Percentiles rank a stretch among this genome's conserved stretches.
Evolutionary conservation across 2,888 invertebrate genomes (phyloP).

Genomic region (Mythimna ferrago): DNA sequence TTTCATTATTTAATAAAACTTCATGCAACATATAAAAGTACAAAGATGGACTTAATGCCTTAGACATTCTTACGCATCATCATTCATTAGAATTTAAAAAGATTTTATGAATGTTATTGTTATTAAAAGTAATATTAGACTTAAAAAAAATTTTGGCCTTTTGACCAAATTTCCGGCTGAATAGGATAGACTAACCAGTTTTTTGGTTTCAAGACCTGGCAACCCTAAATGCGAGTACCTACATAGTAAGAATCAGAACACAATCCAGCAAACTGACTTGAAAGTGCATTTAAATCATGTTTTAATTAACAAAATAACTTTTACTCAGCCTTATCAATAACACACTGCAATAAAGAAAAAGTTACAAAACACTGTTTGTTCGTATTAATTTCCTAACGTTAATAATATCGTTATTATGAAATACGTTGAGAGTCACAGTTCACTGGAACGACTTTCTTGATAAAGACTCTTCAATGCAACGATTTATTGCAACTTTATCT

Average conservation of each 20-base stretch:
- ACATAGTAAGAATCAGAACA: not conserved
- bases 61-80: too few relatives aligned
- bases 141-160: too few relatives aligned
- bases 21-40: too few relatives aligned
- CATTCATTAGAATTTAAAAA: too few relatives aligned
- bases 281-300: constrained; percentile 2
- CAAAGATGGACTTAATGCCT: too few relatives aligned
- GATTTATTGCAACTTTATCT: constrained; percentile 63
- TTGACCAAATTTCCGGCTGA: too few relatives aligned
- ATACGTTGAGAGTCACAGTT: constrained; percentile 63
- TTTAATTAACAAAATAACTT: constrained; percentile 12
- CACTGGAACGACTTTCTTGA: constrained; percentile 72
- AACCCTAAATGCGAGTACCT: too few relatives aligned
- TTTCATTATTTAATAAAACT: too few relatives aligned
- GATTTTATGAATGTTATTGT: too few relatives aligned
- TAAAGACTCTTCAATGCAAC: constrained; percentile 61
- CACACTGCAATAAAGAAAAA: constrained; percentile 25
- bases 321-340: constrained; percentile 26
- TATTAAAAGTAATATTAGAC: too few relatives aligned
- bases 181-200: too few relatives aligned
- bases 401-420: constrained; percentile 64
- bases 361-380: constrained; percentile 58
- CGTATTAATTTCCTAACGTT: constrained; percentile 51
- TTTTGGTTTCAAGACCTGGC: too few relatives aligned
- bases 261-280: not conserved